Evolutionary conservation across 2,888 invertebrate species (phyloP), one percentile per base, ranked within the genome.

Genomic region (Eristalis intricaria): DNA sequence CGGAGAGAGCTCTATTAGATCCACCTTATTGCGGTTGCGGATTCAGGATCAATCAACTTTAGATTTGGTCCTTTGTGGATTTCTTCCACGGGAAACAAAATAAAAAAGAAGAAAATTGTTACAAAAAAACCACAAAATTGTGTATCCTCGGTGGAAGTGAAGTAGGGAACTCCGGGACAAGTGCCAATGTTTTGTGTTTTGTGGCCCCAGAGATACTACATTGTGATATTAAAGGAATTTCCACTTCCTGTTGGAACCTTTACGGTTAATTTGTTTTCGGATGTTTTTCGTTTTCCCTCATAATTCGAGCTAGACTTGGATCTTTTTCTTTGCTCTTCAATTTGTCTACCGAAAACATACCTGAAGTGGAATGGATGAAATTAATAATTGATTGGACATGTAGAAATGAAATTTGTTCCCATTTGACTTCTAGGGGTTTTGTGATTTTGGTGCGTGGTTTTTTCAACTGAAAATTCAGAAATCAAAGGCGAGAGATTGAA

Each of bases 31-130:
- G 74, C 66, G 38, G 80, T 81, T 85, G 84, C 84, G 75, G 76
- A 85, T 73, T 58, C 77, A 50, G 85, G 83, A 87, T 71, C 84
- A 87, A 79, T 87, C 86, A 84, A 78, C 66, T 78, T 86, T 65
- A 87, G 84, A 87, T 87, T 87, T 84, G 84, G 79, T 75, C 70
- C 86, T 79, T 87, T 84, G 78, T 78, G 38, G 73, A 64, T 73
- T 65, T 73, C 35, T 77, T 56, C 32, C 35, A 43, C 40, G 56
- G 73, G 66, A 75, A 69, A 29, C 1, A 56, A 61, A 15, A 75
- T 29, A 29, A 76, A 61, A 58, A 60, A 61, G 8, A 38, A 38
- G 35, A 22, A 63, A 73, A 63, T 22, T 50, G 19, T 50, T 66
- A 76, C 56, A 77, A 77, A 82, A 81, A 86, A 86, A 78, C 84